These are phyloP conservation scores for Drosophila kanapiae DNA, from an alignment of 1,140 invertebrate species.

Conservation along the genomic window DNA sequence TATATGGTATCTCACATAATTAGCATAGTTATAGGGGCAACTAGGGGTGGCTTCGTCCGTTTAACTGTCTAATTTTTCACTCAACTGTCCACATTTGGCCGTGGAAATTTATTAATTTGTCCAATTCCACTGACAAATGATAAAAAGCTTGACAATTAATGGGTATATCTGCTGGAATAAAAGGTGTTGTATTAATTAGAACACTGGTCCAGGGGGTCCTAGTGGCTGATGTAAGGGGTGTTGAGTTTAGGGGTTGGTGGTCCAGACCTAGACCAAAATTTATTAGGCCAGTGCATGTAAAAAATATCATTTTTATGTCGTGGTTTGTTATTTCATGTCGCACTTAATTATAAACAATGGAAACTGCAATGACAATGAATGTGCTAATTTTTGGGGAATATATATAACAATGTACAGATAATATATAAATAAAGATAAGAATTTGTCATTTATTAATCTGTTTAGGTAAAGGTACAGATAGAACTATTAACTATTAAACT, in stretches of 20 bases:
- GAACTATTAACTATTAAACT: background rate
- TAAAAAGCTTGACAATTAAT: constrained; percentile 79
- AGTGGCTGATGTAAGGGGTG: background rate
- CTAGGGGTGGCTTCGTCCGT: constrained; percentile 29
- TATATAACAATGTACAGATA: background rate
- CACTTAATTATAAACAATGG: constrained; percentile 38
- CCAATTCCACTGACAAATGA: constrained; percentile 79
- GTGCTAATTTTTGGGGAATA: constrained; percentile 25
- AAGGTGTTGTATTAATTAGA: constrained; percentile 80
- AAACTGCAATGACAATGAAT: constrained; percentile 22
- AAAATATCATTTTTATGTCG: constrained; percentile 30
- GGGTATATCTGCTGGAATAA: constrained; percentile 32
- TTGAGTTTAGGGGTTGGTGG: constrained; percentile 35
- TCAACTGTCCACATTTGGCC: constrained; percentile 77
- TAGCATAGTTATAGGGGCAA: constrained; percentile 73
- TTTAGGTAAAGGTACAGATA: background rate
- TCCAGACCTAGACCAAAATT: constrained; percentile 16
- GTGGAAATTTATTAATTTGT: constrained; percentile 81
- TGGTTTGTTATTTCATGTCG: constrained; percentile 34
- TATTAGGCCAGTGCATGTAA: constrained; percentile 7
- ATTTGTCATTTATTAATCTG: constrained; percentile 13
- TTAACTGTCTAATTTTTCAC: constrained; percentile 79
- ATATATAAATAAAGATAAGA: constrained; percentile 7
- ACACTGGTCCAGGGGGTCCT: constrained; percentile 35
- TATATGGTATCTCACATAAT: constrained; percentile 66